These are phyloP conservation scores for Gavia stellata DNA, from an alignment of 2,113 vertebrate species.

Conservation along the genomic window DNA sequence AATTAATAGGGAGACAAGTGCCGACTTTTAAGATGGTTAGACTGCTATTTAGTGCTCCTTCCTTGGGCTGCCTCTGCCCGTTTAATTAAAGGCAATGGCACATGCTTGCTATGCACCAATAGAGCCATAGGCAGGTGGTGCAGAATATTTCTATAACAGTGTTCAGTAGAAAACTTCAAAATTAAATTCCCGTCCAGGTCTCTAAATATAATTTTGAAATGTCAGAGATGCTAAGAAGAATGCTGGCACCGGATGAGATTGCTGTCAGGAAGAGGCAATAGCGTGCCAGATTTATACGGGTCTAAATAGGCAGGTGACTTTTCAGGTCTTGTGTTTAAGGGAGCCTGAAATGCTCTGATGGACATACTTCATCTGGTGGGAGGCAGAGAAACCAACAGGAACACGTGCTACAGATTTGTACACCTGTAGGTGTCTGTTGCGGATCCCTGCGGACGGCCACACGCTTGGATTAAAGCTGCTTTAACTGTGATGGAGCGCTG, in stretches of 20 bases:
- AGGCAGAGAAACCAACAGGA: neutral
- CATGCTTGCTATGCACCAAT: neutral
- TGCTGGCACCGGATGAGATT: neutral
- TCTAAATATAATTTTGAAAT: conserved; percentile 38
- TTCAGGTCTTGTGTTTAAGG: neutral
- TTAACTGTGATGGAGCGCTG: no score
- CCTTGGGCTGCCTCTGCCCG: neutral
- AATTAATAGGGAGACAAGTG: conserved; percentile 34
- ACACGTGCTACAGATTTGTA: neutral
- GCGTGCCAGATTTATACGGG: neutral
- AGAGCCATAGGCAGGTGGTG: neutral
- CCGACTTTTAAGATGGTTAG: neutral
- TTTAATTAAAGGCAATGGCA: neutral
- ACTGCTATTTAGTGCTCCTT: neutral
- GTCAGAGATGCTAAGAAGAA: conserved; percentile 1
- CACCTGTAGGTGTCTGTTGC: neutral
- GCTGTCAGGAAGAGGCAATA: neutral
- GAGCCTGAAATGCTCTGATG: neutral
- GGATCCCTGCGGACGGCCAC: neutral
- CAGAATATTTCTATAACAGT: neutral
- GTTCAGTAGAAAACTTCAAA: neutral
- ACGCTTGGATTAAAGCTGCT: neutral
- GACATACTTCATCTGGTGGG: neutral
- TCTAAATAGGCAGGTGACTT: neutral
- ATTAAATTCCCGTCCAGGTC: neutral